These are phyloP conservation scores for Netelia fuscicornis DNA, from an alignment of 2,888 invertebrate genomes.

Conservation along the genomic window DNA sequence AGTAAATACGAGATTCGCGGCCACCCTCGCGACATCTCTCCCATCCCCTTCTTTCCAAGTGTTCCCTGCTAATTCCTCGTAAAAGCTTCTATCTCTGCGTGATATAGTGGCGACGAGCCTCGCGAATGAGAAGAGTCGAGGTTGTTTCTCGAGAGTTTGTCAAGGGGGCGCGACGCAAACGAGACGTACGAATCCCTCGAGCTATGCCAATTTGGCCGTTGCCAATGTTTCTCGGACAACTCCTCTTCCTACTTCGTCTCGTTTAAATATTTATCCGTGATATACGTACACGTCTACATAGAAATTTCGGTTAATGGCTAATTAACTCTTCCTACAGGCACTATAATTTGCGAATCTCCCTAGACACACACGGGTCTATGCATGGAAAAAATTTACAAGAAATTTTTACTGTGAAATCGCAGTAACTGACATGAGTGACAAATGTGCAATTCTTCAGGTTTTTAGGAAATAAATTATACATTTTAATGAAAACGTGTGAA, in stretches of 20 bases:
- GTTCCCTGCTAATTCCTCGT: conserved; percentile 48
- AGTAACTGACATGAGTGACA: no score
- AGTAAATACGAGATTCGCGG: conserved; percentile 32
- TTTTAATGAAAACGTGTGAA: no score
- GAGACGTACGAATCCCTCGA: not conserved
- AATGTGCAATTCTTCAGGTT: no score
- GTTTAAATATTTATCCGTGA: not conserved
- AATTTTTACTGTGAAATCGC: no score
- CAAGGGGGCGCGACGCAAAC: not conserved
- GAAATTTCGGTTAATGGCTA: no score
- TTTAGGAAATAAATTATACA: no score
- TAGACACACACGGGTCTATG: no score
- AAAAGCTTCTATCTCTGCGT: conserved; percentile 54
- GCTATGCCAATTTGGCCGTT: conserved; percentile 15
- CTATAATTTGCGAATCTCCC: no score
- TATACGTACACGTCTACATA: no score
- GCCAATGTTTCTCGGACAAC: conserved; percentile 18
- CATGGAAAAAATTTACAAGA: no score
- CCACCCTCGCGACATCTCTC: conserved; percentile 38
- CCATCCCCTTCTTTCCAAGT: no score
- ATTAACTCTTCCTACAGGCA: no score
- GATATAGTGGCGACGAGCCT: conserved; percentile 41
- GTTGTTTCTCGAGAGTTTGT: not conserved
- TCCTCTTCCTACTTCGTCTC: not conserved
- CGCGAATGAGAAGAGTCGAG: conserved; percentile 9